A percentile compares a stretch with the other conserved stretches of the same genome.
phyloP scores from a whole-genome alignment of 2,797 vertebrate species.

The Hafferia zeledoni region DNA sequence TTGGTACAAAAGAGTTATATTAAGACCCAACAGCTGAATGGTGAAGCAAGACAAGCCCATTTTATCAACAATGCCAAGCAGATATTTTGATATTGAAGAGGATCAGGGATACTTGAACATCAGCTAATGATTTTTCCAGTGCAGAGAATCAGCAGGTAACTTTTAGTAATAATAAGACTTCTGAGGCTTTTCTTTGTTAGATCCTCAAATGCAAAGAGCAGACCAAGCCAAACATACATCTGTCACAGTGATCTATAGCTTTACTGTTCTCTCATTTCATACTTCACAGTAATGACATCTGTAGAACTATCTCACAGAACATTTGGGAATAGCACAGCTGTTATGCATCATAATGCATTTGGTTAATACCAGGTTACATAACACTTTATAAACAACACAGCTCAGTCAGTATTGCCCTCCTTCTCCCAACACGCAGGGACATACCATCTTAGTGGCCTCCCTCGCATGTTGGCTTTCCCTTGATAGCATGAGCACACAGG shows the following conservation, averaged over 20 bases:
- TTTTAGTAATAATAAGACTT: neutral
- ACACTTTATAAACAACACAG: neutral
- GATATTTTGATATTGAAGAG: neutral
- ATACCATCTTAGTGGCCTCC: neutral
- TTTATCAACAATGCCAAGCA: neutral
- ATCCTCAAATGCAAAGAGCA: neutral
- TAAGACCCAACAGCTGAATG: neutral
- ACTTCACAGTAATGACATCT: neutral
- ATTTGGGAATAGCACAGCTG: neutral
- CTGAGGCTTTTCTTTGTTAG: neutral
- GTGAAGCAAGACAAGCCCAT: neutral
- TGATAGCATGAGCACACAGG: rapidly evolving
- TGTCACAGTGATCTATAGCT: neutral
- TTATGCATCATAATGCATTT: neutral
- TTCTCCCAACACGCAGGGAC: rapidly evolving
- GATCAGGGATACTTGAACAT: neutral
- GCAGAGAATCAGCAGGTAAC: neutral
- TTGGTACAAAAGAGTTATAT: neutral
- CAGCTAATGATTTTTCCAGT: neutral
- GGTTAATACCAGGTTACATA: neutral
- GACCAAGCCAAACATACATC: neutral
- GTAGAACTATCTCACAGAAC: neutral
- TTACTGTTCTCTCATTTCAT: neutral
- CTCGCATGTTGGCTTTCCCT: neutral
- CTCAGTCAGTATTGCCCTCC: neutral